A percentile compares a stretch with the other conserved stretches of the same genome.
Conservation (phyloP, 2,797 vertebrate genomes). For the Petrocephalus schoutedeni region DNA sequence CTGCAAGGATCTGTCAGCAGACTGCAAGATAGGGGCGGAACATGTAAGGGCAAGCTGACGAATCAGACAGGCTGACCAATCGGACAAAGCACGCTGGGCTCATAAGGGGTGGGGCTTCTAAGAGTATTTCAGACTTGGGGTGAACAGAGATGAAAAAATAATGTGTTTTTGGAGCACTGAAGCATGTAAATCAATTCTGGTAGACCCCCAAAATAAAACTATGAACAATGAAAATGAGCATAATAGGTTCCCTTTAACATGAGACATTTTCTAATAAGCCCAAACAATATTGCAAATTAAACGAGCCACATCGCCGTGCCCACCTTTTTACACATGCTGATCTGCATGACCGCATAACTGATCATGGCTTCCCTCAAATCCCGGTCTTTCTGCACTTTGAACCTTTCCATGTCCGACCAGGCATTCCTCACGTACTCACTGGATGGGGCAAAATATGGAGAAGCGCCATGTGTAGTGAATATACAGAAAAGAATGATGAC, state of each 20-base stretch:
- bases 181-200: neutral
- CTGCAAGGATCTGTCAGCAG: neutral
- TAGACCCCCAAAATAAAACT: neutral
- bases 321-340: conserved; percentile 97
- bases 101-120: neutral
- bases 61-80: neutral
- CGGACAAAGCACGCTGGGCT: neutral
- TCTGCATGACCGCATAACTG: conserved; percentile 91
- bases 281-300: neutral
- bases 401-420: conserved; percentile 84
- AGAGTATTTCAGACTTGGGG: neutral
- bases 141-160: neutral
- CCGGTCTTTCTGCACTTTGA: conserved; percentile 87
- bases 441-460: conserved; percentile 24
- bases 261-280: neutral
- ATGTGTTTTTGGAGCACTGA: neutral
- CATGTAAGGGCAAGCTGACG: neutral
- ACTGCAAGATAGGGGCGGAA: neutral
- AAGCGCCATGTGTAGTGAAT: neutral
- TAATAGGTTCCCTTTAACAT: neutral
- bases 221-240: neutral
- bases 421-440: conserved; percentile 85
- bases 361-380: conserved; percentile 87
- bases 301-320: neutral
- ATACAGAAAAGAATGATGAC: neutral